Conservation (phyloP, 2,888 invertebrate species). For the Aleiodes leptofemur region DNA sequence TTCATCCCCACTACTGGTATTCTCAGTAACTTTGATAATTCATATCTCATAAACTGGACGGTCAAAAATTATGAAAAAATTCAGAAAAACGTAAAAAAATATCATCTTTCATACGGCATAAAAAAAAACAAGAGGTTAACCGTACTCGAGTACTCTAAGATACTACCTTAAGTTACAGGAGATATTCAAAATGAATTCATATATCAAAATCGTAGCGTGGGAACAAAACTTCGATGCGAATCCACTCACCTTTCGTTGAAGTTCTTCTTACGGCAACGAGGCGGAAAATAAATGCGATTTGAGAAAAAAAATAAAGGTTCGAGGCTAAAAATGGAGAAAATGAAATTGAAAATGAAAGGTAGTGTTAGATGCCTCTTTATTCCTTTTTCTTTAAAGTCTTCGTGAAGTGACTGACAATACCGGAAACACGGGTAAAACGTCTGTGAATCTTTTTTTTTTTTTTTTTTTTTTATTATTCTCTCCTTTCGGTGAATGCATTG, state of each 20-base stretch:
- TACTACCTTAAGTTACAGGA: too few relatives aligned
- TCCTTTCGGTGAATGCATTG: too few relatives aligned
- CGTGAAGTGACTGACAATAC: slow-evolving; percentile 38
- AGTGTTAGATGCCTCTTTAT: slow-evolving; percentile 2
- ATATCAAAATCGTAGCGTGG: slow-evolving; percentile 35
- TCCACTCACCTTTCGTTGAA: slow-evolving; percentile 43
- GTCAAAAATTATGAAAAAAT: too few relatives aligned
- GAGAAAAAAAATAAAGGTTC: neutral
- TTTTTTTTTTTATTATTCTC: neutral
- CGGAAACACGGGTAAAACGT: slow-evolving; percentile 39
- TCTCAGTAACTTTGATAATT: too few relatives aligned
- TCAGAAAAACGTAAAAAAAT: too few relatives aligned
- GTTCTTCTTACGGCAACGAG: neutral
- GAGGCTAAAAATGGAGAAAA: slow-evolving; percentile 21
- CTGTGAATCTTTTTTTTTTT: slow-evolving; percentile 29
- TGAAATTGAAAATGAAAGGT: neutral
- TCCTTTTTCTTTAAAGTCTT: slow-evolving; percentile 9
- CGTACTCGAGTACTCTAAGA: too few relatives aligned
- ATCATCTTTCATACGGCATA: too few relatives aligned
- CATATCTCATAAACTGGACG: too few relatives aligned
- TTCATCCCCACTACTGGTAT: too few relatives aligned
- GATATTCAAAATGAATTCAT: slow-evolving; percentile 40
- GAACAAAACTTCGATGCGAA: slow-evolving; percentile 36
- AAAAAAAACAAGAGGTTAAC: too few relatives aligned
- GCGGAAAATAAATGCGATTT: neutral